Conservation (phyloP, 92 coral and sea anemone species). For the Virgularia gustaviana region DNA sequence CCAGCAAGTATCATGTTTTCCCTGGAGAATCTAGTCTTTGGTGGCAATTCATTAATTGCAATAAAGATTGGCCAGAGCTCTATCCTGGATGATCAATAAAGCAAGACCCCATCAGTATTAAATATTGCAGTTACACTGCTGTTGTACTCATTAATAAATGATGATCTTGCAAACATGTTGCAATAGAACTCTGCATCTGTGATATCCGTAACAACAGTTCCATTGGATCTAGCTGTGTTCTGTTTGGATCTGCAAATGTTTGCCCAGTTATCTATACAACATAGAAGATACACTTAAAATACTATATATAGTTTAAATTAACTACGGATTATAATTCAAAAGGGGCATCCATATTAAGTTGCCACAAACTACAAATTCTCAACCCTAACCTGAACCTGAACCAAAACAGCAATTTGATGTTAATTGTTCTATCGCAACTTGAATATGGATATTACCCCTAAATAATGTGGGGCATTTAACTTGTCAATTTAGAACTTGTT, state of each 20-base stretch:
- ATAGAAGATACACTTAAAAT: too few relatives aligned
- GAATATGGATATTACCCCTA: too few relatives aligned
- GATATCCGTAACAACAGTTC: constrained; percentile 2
- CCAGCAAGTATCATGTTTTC: constrained; percentile 55
- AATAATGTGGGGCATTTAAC: too few relatives aligned
- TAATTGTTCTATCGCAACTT: too few relatives aligned
- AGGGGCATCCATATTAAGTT: too few relatives aligned
- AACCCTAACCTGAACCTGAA: too few relatives aligned
- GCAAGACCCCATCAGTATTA: constrained; percentile 53
- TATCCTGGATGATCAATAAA: constrained; percentile 43
- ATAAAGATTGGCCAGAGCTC: constrained; percentile 51
- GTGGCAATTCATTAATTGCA: constrained; percentile 48
- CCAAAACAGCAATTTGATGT: too few relatives aligned
- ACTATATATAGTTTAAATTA: too few relatives aligned
- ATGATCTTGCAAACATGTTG: constrained; percentile 18
- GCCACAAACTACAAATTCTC: too few relatives aligned
- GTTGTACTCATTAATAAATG: constrained; percentile 30
- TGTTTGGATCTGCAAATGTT: constrained; percentile 1
- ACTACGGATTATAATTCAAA: too few relatives aligned
- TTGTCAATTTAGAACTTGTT: too few relatives aligned
- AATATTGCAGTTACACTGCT: constrained; percentile 43
- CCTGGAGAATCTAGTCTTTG: constrained; percentile 30
- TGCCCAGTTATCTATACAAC: not conserved
- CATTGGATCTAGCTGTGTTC: not conserved
- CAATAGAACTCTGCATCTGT: constrained; percentile 21